Evolutionary conservation across 1,140 invertebrate species (phyloP), one percentile per base, ranked within the genome.

Genomic region (Musca domestica): DNA sequence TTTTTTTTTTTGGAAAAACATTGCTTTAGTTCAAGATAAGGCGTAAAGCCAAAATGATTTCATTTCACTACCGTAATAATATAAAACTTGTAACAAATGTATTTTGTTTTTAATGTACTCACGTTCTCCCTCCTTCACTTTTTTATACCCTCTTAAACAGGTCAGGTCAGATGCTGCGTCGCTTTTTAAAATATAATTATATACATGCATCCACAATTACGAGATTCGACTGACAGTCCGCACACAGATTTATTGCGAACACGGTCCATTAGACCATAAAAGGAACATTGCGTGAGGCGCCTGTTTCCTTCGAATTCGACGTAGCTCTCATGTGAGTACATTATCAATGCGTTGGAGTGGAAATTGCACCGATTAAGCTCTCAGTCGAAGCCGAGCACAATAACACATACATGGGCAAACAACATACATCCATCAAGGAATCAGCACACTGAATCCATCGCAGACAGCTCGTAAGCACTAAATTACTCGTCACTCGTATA

Each of bases 281-380:
- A 48, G 9, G 4, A 27, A 23, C 65, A 66, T 66, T 54, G 65
- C 65, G 65, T 66, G 76, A 72, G 76, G 75, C 76, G 76, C 76
- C 76, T 73, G 74, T 74, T 73, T 78, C 70, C n/a, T 41, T 75
- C 67, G 67, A 70, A 71, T 75, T 78, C 69, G 70, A 69, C 52
- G 23, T 34, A 54, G 72, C 71, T 75, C 73, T 71, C 73, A 78
- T 78, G 76, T 78, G 74, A 76, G 74, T 76, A 78, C 75, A 78
- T 78, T 76, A 78, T 76, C 76, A 76, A 72, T 78, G 76, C 76
- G 76, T 78, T 76, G 76, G 76, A 78, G 76, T 78, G 74, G 70
- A 76, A 78, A 78, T 76, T 75, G 75, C 70, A 70, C 76, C 73
- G 17, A 15, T 61, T 61, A 61, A 61, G 14, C 20, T 22, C n/a